phyloP scores from a whole-genome alignment of 2,888 invertebrate genomes.

The Pandemis heparana region DNA sequence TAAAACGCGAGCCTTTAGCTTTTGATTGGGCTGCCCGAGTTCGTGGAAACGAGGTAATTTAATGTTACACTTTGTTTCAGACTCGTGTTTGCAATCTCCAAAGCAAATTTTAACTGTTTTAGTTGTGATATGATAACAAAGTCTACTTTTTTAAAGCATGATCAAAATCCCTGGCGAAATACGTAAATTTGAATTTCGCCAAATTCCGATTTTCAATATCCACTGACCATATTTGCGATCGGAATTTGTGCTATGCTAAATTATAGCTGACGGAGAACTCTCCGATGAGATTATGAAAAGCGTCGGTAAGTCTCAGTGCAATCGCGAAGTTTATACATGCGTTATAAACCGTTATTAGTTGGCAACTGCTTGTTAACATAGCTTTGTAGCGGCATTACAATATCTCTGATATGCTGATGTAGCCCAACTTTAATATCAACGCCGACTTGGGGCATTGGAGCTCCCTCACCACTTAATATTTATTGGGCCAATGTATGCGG shows the following conservation, averaged over 20 bases:
- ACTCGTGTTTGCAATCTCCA: neutral
- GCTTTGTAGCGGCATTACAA: slow-evolving; percentile 73
- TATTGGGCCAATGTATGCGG: slow-evolving; percentile 35
- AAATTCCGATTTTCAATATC: slow-evolving; percentile 24
- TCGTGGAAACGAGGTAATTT: slow-evolving; percentile 7
- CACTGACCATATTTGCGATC: slow-evolving; percentile 13
- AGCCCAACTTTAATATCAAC: slow-evolving; percentile 44
- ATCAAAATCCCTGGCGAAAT: neutral
- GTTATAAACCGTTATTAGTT: slow-evolving; percentile 76
- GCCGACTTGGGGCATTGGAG: slow-evolving; percentile 28
- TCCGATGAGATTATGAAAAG: slow-evolving; percentile 38
- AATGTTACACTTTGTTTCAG: neutral
- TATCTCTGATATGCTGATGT: slow-evolving; percentile 71
- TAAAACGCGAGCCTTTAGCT: slow-evolving; percentile 10
- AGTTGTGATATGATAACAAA: neutral
- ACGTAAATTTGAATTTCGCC: neutral
- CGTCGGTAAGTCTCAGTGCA: slow-evolving; percentile 43
- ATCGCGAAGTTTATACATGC: slow-evolving; percentile 72
- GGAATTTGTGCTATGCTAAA: slow-evolving; percentile 30
- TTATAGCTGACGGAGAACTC: slow-evolving; percentile 36
- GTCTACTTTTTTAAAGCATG: neutral
- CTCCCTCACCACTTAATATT: slow-evolving; percentile 42
- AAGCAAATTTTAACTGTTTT: neutral
- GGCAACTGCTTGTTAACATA: slow-evolving; percentile 66
- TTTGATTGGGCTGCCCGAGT: slow-evolving; percentile 23